Evolutionary conservation across 1,140 invertebrate species (phyloP).

Genomic region (Neomicropteryx cornuta): DNA sequence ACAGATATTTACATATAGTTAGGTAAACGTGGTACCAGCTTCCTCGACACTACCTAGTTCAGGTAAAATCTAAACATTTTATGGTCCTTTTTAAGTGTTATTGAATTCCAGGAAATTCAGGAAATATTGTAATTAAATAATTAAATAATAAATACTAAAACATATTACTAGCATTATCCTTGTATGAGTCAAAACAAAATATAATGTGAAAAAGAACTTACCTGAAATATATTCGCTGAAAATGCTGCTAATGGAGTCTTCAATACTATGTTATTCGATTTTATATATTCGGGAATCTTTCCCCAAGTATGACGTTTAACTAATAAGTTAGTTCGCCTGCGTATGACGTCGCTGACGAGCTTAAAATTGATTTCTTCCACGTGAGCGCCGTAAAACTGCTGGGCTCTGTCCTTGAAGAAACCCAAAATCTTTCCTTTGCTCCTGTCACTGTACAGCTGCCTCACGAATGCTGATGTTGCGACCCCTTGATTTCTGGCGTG

Average conservation of each 20-base stretch:
- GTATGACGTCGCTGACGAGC: conserved; percentile 61
- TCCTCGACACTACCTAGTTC: no score
- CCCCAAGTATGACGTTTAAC: conserved; percentile 68
- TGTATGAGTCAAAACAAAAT: no score
- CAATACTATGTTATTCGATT: conserved; percentile 54
- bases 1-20: no score
- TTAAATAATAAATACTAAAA: not conserved
- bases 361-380: conserved; percentile 76
- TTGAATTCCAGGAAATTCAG: not conserved
- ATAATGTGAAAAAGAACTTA: conserved; percentile 28
- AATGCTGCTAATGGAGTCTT: conserved; percentile 65
- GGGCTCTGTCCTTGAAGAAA: conserved; percentile 75
- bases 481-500: conserved; percentile 53
- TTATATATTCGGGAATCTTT: conserved; percentile 63
- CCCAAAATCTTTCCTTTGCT: conserved; percentile 65
- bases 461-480: conserved; percentile 60
- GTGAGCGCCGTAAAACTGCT: conserved; percentile 74
- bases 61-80: no score
- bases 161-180: not conserved
- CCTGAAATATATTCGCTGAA: conserved; percentile 68
- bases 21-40: no score
- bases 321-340: conserved; percentile 64
- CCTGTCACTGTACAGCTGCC: conserved; percentile 67
- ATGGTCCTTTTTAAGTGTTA: not conserved
- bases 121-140: not conserved